phyloP scores from a whole-genome alignment of 2,888 invertebrate species.

The Agrochola lychnidis region DNA sequence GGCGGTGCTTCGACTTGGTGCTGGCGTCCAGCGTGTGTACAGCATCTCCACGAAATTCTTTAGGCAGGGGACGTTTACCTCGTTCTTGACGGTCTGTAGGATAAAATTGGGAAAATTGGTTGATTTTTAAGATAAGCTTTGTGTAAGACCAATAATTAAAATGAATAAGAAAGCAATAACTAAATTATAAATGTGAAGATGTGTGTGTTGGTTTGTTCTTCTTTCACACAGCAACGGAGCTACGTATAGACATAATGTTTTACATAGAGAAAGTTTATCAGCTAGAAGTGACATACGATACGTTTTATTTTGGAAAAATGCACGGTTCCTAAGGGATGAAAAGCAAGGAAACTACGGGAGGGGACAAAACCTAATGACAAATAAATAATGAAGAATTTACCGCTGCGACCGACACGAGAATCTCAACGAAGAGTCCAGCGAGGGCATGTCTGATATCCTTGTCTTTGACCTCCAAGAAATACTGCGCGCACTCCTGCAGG shows the following conservation, averaged over 20 bases:
- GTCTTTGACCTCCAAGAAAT: slow-evolving; percentile 99
- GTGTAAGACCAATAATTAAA: background rate
- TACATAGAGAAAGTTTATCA: no score
- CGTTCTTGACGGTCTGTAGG: slow-evolving; percentile 98
- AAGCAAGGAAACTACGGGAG: background rate
- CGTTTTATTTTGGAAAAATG: background rate
- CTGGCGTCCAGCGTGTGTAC: slow-evolving; percentile 99
- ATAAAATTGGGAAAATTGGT: no score
- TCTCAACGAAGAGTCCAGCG: slow-evolving; percentile 99
- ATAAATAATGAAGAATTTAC: slow-evolving; percentile 90
- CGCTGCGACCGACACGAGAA: slow-evolving; percentile 99
- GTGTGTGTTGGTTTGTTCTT: background rate
- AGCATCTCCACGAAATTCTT: slow-evolving; percentile 99
- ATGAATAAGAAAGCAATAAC: background rate
- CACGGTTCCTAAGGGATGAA: background rate
- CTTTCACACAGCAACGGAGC: background rate
- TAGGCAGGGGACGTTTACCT: slow-evolving; percentile 99
- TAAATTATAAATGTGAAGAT: background rate
- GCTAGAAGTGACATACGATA: no score
- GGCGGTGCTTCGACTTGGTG: slow-evolving; percentile 98
- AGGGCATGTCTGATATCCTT: slow-evolving; percentile 99
- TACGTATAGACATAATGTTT: background rate
- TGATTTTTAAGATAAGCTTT: background rate
- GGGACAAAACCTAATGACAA: background rate
- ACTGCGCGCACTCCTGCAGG: slow-evolving; percentile 99